phyloP scores from a whole-genome alignment of 2,113 vertebrate species.

The Uria aalge region DNA sequence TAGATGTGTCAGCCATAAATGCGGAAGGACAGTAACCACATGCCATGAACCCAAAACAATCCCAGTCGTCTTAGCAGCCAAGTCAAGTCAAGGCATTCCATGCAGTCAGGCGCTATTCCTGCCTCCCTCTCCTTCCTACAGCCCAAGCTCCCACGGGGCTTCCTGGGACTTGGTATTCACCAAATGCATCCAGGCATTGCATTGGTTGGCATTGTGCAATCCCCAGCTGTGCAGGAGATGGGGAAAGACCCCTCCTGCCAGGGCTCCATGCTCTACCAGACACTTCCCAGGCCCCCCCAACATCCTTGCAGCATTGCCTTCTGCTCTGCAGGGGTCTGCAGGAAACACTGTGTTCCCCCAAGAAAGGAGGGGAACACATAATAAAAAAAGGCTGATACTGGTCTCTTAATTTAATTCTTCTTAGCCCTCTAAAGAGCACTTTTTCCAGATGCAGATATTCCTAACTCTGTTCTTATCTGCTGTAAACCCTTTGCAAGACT shows the following conservation, averaged over 20 bases:
- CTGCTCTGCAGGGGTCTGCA: not conserved
- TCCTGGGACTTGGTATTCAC: not conserved
- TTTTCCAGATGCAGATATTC: not conserved
- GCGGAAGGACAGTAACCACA: not conserved
- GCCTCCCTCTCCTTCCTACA: not conserved
- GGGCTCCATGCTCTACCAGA: not conserved
- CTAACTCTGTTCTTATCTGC: not conserved
- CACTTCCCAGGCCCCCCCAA: fast-evolving
- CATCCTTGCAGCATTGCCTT: not conserved
- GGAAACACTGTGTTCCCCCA: not conserved
- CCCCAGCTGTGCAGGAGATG: not conserved
- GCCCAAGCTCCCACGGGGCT: not conserved
- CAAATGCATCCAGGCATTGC: not conserved
- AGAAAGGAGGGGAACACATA: not conserved
- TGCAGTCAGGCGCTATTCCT: not conserved
- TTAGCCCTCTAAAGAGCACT: not conserved
- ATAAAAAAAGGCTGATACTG: not conserved
- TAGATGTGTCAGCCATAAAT: not conserved
- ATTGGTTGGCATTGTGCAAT: too few species aligned
- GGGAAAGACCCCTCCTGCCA: not conserved
- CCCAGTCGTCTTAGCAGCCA: not conserved
- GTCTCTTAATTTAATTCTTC: not conserved
- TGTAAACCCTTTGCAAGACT: not conserved
- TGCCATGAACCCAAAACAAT: not conserved
- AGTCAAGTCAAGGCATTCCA: not conserved